These are phyloP conservation scores for Drosophila paranaensis DNA, from an alignment of 2,888 invertebrate species.

Conservation along the genomic window DNA sequence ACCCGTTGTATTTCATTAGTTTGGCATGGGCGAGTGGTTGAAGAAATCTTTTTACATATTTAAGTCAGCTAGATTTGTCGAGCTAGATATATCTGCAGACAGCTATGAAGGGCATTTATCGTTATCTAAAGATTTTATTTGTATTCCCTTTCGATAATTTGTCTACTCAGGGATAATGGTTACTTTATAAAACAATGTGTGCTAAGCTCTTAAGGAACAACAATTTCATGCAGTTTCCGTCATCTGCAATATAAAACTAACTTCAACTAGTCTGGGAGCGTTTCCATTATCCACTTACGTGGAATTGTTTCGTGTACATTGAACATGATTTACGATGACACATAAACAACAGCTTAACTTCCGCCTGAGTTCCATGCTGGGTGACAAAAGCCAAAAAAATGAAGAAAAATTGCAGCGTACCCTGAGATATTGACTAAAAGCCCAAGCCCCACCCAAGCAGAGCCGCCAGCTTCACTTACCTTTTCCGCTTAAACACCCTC, in stretches of 20 bases:
- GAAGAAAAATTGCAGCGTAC: constrained; percentile 73
- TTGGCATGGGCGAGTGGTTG: not conserved
- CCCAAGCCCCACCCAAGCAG: constrained; percentile 13
- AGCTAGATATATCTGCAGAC: too few relatives aligned
- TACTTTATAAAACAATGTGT: not conserved
- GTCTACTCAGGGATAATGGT: too few relatives aligned
- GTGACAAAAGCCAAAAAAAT: constrained; percentile 54
- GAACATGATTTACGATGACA: constrained; percentile 81
- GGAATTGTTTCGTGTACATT: constrained; percentile 78
- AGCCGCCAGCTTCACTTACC: constrained; percentile 60
- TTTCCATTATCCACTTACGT: constrained; percentile 73
- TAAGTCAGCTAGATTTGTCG: not conserved
- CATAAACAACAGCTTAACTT: constrained; percentile 81
- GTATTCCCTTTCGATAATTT: too few relatives aligned
- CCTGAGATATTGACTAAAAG: constrained; percentile 79
- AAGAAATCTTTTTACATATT: not conserved
- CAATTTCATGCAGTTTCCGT: not conserved
- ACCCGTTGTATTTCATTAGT: constrained; percentile 9
- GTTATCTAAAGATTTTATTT: too few relatives aligned
- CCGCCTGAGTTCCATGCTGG: constrained; percentile 64
- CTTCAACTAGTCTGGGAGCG: constrained; percentile 13
- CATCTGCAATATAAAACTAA: constrained; percentile 11
- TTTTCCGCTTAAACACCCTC: constrained; percentile 76
- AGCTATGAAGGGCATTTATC: too few relatives aligned
- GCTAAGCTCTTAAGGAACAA: not conserved